These are phyloP conservation scores for Nyctibius grandis DNA, from an alignment of 2,797 vertebrate species.

Conservation along the genomic window DNA sequence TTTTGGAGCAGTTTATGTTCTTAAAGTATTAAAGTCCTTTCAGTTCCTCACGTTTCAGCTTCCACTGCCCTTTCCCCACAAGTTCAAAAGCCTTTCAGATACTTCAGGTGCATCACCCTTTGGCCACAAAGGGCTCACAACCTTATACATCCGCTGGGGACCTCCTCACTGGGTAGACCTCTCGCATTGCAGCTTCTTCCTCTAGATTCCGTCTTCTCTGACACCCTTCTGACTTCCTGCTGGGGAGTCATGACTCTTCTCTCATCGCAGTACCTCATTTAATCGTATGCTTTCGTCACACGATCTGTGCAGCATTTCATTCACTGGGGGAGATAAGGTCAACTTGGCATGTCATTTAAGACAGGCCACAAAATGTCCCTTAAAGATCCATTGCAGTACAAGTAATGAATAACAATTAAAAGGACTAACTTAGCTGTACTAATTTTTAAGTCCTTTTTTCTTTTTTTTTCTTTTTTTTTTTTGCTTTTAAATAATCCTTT, in stretches of 20 bases:
- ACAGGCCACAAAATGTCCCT: background rate
- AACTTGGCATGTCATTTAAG: background rate
- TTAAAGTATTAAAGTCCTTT: slow-evolving; percentile 10
- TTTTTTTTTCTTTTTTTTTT: background rate
- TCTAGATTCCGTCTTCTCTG: background rate
- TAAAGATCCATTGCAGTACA: background rate
- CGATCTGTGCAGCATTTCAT: background rate
- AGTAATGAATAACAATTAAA: background rate
- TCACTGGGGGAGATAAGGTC: background rate
- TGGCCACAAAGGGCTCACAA: background rate
- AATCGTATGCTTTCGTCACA: background rate
- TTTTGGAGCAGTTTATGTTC: slow-evolving; percentile 12
- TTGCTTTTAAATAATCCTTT: background rate
- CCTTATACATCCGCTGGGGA: background rate
- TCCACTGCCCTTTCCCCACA: background rate
- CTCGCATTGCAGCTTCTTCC: background rate
- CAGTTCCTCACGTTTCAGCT: background rate
- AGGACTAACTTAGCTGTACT: background rate
- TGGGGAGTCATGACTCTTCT: background rate
- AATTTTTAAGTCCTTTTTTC: background rate
- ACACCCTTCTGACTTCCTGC: background rate
- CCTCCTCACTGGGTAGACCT: background rate
- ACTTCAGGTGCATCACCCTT: background rate
- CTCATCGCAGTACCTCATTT: background rate
- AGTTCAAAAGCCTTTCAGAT: background rate